Conservation (phyloP, 2,888 invertebrate species). For the Tenthredo mesomela region DNA sequence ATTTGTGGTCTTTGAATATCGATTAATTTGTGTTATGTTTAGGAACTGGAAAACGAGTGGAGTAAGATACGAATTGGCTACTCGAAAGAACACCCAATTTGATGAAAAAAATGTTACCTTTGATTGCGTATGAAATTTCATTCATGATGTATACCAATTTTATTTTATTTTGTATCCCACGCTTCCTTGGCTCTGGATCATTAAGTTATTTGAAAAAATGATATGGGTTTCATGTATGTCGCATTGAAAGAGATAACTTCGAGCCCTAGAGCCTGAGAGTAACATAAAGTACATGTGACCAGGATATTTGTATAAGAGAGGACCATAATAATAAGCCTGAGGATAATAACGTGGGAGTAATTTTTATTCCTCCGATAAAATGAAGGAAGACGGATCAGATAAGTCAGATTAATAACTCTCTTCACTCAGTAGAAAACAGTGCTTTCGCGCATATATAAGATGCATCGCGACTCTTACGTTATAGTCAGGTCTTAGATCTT, state of each 20-base stretch:
- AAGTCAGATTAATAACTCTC: conserved; percentile 13
- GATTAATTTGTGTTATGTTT: neutral
- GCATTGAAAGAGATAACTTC: neutral
- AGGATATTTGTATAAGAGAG: neutral
- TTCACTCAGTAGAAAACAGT: neutral
- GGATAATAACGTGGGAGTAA: neutral
- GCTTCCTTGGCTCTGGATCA: neutral
- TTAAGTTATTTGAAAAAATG: neutral
- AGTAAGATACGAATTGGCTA: neutral
- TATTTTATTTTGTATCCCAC: neutral
- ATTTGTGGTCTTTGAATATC: neutral
- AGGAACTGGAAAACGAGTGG: neutral
- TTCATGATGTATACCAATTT: neutral
- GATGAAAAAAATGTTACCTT: neutral
- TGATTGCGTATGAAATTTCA: neutral
- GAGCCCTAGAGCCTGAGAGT: neutral
- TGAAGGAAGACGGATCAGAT: neutral
- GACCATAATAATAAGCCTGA: neutral
- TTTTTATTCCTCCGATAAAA: conserved; percentile 7
- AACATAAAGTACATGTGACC: neutral
- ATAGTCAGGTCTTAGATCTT: neutral
- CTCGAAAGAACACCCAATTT: neutral
- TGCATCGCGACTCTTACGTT: neutral
- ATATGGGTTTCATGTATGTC: neutral
- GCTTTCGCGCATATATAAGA: neutral